Evolutionary conservation across 2,888 invertebrate species (phyloP), one percentile per base, ranked within the genome.

Genomic region (Andrena haemorrhoa): DNA sequence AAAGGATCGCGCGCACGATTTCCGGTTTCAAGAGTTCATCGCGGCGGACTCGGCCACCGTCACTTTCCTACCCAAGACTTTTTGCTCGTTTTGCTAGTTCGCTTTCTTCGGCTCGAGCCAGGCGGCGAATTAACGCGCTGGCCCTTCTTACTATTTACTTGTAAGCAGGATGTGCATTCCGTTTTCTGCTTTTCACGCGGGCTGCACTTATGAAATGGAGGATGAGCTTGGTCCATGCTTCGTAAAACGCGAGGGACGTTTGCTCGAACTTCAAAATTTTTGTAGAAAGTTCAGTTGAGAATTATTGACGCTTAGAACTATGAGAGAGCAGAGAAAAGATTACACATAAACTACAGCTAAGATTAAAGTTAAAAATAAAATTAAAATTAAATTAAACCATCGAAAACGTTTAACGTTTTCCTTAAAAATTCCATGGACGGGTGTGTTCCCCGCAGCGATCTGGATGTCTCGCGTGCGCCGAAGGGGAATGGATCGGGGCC

Each of bases 21-120:
- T 49, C 49, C 49, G 49, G 35, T 65, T 35, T 20, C 26, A 20
- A 20, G 23, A 33, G 26, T 4, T 5, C 8, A 47, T 7, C 23
- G 53, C 8, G 2, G 31, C 23, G n/a, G 7, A 1, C 35, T 2
- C 41, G 12, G 41, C 2, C 26, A 7, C n/a, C 20, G 51, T 64
- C 26, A 33, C 23, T 61, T 33, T 2, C n/a, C 23, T 49, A n/a
- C 2, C n/a, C 29, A 35, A 63, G 20, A 23, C 35, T 76, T 49
- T 49, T 64, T 58, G 56, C 20, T 10, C 10, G 20, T 33, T 56
- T 64, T 58, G 56, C 20, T 16, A 4, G 20, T 2, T 53, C 70
- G 61, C 61, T 70, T 71, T 74, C 66, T 66, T 69, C 0, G 10
- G 12, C 2, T 20, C 12, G 23, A 20, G 10, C 16, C 5, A 29